Conservation (phyloP, 2,797 vertebrate genomes). For the Sphenopsis melanotis region DNA sequence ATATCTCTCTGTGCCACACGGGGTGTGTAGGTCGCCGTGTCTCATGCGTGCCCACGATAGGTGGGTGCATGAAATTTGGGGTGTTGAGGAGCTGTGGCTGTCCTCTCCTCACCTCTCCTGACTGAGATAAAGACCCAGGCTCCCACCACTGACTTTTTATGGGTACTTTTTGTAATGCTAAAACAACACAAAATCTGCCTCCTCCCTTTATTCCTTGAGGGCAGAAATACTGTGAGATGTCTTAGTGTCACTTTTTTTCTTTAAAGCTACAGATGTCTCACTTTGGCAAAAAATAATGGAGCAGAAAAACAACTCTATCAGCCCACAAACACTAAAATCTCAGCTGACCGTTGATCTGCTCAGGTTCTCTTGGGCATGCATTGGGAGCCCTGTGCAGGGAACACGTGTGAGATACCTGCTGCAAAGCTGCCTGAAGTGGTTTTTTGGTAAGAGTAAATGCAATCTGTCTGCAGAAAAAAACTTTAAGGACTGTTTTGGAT, state of each 20-base stretch:
- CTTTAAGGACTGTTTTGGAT: background rate
- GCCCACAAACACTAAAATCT: background rate
- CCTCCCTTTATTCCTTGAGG: background rate
- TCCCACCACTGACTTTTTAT: background rate
- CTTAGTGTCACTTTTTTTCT: background rate
- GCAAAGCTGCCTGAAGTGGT: background rate
- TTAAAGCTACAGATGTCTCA: background rate
- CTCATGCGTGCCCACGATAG: rapidly evolving
- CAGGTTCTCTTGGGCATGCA: background rate
- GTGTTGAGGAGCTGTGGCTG: background rate
- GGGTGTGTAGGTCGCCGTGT: rapidly evolving
- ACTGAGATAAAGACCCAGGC: background rate
- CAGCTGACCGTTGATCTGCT: background rate
- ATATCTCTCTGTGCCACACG: background rate
- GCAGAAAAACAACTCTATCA: background rate
- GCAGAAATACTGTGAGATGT: background rate
- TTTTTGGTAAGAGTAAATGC: background rate
- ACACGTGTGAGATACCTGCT: background rate
- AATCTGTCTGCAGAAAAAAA: background rate
- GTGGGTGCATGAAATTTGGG: background rate
- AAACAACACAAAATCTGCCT: background rate
- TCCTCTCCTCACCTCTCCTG: background rate
- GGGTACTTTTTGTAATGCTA: background rate
- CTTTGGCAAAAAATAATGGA: background rate
- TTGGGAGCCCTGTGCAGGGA: background rate